phyloP scores from a whole-genome alignment of 2,888 invertebrate species.

The Drosophila rellima region DNA sequence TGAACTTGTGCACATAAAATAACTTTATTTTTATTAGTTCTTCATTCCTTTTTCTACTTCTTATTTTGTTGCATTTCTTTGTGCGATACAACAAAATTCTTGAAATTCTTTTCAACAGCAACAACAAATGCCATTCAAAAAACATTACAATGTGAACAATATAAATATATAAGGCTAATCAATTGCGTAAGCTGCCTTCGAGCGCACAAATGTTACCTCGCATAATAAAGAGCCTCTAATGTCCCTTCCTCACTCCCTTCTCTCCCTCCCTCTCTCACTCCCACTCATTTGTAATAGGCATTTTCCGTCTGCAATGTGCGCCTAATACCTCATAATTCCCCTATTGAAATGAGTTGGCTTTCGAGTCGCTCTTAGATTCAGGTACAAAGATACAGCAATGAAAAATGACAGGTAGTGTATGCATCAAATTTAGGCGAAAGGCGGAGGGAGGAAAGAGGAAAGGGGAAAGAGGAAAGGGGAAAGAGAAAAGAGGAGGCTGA shows the following conservation, averaged over 20 bases:
- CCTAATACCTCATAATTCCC: constrained; percentile 73
- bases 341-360: constrained; percentile 61
- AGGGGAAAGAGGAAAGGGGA: not conserved
- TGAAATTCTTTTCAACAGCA: constrained; percentile 25
- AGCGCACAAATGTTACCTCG: constrained; percentile 26
- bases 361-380: constrained; percentile 16
- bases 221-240: constrained; percentile 43
- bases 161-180: constrained; percentile 41
- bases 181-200: constrained; percentile 58
- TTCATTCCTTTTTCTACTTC: not conserved
- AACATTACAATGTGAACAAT: constrained; percentile 24
- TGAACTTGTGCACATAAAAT: constrained; percentile 63
- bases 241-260: not conserved
- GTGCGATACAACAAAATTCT: constrained; percentile 38
- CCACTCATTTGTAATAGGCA: constrained; percentile 20
- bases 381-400: constrained; percentile 36
- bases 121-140: constrained; percentile 9
- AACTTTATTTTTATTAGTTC: constrained; percentile 39
- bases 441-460: not conserved
- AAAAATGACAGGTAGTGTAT: constrained; percentile 57
- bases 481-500: constrained; percentile 2
- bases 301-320: constrained; percentile 35
- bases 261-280: not conserved
- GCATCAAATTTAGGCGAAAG: not conserved
- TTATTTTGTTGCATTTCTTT: constrained; percentile 7